A percentile compares a stretch with the other conserved stretches of the same genome.
Conservation (phyloP, 1,140 invertebrate genomes). For the Myzus persicae region DNA sequence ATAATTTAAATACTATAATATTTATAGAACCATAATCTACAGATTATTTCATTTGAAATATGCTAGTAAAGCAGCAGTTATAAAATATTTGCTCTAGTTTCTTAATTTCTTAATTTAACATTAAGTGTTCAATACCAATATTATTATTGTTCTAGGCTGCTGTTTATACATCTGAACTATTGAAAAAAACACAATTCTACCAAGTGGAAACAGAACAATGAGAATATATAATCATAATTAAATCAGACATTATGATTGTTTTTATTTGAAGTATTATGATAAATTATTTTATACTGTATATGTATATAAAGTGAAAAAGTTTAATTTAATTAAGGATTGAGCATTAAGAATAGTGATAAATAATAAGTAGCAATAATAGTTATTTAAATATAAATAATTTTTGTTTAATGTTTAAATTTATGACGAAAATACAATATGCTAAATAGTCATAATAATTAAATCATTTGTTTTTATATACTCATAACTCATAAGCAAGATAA, state of each 20-base stretch:
- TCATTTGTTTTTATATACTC: neutral
- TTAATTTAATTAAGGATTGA: neutral
- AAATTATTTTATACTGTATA: neutral
- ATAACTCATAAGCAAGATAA: neutral
- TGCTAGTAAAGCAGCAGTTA: neutral
- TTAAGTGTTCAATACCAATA: neutral
- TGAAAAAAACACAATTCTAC: slow-evolving; percentile 30
- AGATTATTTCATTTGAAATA: neutral
- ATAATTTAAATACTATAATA: no score
- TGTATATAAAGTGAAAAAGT: neutral
- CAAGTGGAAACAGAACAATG: neutral
- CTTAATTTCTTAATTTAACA: neutral
- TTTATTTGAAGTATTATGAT: neutral
- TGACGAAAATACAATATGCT: neutral
- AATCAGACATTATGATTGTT: neutral
- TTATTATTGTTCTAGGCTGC: slow-evolving; percentile 28
- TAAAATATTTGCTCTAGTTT: neutral
- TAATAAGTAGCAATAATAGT: neutral
- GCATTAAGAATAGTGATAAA: neutral
- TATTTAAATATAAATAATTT: neutral
- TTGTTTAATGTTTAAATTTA: neutral
- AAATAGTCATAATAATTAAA: slow-evolving; percentile 3
- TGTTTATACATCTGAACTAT: slow-evolving; percentile 19
- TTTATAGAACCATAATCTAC: neutral
- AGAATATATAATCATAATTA: neutral